Percentiles rank a stretch among this genome's conserved stretches.
Evolutionary conservation across 2,797 vertebrate genomes (phyloP).

Genomic region (Sebastes minor): DNA sequence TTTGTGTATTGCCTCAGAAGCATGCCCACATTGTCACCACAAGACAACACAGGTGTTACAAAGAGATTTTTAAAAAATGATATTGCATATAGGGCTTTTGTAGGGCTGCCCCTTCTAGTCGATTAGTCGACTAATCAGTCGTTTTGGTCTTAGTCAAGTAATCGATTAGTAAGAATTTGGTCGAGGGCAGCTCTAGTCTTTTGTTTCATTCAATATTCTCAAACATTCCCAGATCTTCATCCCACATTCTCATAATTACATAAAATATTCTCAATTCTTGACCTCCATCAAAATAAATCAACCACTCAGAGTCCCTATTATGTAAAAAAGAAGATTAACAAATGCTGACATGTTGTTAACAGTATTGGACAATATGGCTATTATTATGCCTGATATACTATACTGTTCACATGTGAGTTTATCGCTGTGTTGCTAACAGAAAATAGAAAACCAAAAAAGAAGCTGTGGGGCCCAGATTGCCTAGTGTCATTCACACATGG

Average conservation of each 20-base stretch:
- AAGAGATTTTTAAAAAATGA: background rate
- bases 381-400: background rate
- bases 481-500: conserved; percentile 9
- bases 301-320: background rate
- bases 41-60: conserved; percentile 5
- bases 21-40: background rate
- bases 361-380: background rate
- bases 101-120: no score
- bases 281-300: background rate
- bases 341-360: background rate
- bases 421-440: background rate
- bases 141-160: no score
- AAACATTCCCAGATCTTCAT: background rate
- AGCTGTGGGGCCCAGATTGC: conserved; percentile 13
- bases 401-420: background rate
- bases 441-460: background rate
- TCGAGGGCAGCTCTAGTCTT: no score
- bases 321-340: no score
- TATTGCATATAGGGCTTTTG: no score
- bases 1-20: conserved; percentile 1
- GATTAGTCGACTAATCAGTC: no score
- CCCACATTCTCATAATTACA: background rate
- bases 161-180: no score
- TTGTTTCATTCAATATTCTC: background rate
- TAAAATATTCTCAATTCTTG: background rate